Conservation (phyloP, 2,797 vertebrate genomes). For the Chelidonichthys spinosus region DNA sequence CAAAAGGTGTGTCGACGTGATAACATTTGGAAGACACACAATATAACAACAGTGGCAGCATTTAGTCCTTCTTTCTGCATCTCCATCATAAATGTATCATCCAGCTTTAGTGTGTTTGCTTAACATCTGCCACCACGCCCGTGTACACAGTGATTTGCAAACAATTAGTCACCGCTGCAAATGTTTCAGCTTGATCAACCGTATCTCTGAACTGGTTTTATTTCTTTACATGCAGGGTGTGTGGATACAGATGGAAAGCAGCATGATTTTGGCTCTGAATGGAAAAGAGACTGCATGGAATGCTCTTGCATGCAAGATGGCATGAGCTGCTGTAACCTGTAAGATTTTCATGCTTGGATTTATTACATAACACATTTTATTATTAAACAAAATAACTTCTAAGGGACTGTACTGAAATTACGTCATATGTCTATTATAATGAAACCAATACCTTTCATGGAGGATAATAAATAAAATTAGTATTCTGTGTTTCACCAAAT, state of each 20-base stretch:
- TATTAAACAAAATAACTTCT: background rate
- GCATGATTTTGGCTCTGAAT: constrained; percentile 41
- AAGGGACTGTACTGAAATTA: background rate
- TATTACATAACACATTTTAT: background rate
- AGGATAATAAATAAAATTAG: background rate
- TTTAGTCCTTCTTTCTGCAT: background rate
- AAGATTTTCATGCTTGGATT: constrained; percentile 31
- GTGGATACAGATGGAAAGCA: constrained; percentile 52
- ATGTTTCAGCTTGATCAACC: constrained; percentile 4
- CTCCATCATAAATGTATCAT: background rate
- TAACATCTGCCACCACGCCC: constrained; percentile 22
- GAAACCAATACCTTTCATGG: background rate
- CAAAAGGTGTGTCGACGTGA: constrained; percentile 48
- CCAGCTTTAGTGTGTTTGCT: constrained; percentile 17
- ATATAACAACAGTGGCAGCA: background rate
- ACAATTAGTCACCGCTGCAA: background rate
- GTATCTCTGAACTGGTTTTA: constrained; percentile 19
- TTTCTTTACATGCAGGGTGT: constrained; percentile 56
- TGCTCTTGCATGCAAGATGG: constrained; percentile 41
- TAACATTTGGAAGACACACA: background rate
- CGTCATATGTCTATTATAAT: background rate
- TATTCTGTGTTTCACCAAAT: background rate
- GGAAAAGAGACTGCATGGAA: constrained; percentile 50
- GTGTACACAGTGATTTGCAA: constrained; percentile 1
- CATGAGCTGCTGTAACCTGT: constrained; percentile 55